Base-by-base conservation (phyloP, 2,113 vertebrate species). In the Plecturocebus donacophilus region DNA sequence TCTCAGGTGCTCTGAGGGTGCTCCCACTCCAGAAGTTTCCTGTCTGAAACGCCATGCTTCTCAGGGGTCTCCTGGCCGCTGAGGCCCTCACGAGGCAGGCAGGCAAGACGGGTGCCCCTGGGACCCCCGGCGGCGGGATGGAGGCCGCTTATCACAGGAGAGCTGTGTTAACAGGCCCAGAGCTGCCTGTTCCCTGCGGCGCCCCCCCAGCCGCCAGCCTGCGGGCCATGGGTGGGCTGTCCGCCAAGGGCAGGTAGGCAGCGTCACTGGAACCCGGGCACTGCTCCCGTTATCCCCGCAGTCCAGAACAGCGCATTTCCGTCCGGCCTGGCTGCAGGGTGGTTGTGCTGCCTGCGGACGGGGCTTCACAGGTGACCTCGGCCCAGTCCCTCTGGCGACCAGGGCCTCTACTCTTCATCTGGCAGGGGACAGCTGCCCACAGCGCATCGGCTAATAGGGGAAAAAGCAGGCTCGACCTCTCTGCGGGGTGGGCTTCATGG, bases 171-270 rank as follows among this genome's bases (percentile, higher is more conserved):
- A n/a, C n/a, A n/a, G 25, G 70, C 32, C 25, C 4, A 47, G 14
- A 19, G 38, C n/a, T 70, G n/a, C 40, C 12, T 8, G 38, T 32
- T 3, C 56, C 49, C 42, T 7, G 8, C 1, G 12, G 61, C 89
- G 38, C 83, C 95, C 94, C 92, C 92, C 86, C 86, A 71, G 68
- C 70, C 94, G 91, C 85, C 95, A 75, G 30, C 96, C 97, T 94
- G 49, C 23, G 8, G 81, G 64, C 79, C 40, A 7, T 45, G 35
- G 77, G 52, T 9, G 16, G 93, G 82, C 97, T 71, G 86, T 54
- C 75, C 21, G 96, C 96, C 96, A 96, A 93, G 94, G 96, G 95
- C 98, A 97, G 97, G 97, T 97, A 71, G 90, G 87, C 68, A 1
- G 92, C 5, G 89, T 97, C 97, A 96, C 94, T 95, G 96, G 86